A percentile compares a stretch with the other conserved stretches of the same genome.
These are phyloP conservation scores for Microcebus jonahi DNA, from an alignment of 2,113 vertebrate genomes.

Conservation along the genomic window DNA sequence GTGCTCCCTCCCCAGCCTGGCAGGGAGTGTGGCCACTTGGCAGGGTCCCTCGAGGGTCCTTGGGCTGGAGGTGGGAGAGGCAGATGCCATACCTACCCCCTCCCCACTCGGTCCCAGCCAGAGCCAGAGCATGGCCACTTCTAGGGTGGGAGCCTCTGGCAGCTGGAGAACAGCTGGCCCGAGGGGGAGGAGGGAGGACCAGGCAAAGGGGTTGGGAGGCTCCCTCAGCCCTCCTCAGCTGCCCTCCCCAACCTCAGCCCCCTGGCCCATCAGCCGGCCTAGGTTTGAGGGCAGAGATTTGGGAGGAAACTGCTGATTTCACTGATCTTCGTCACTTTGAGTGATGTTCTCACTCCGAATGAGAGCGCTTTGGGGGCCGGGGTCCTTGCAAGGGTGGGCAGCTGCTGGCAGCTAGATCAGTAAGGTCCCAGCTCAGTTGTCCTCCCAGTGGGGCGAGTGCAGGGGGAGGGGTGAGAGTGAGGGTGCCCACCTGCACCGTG, in stretches of 20 bases:
- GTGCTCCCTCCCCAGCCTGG: slow-evolving; percentile 41
- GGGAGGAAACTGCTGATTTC: background rate
- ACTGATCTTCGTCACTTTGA: background rate
- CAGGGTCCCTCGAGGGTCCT: slow-evolving; percentile 53
- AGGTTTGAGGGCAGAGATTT: background rate
- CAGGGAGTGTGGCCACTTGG: slow-evolving; percentile 67
- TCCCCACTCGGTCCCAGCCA: slow-evolving; percentile 3
- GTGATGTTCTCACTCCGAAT: too few relatives aligned
- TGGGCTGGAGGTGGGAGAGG: slow-evolving; percentile 8
- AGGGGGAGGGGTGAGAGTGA: background rate
- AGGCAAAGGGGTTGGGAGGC: slow-evolving; percentile 9
- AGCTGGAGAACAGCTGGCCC: slow-evolving; percentile 77
- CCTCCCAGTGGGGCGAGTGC: background rate
- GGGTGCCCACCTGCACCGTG: background rate
- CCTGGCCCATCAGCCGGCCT: background rate
- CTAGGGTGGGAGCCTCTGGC: slow-evolving; percentile 64
- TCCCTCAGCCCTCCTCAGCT: background rate
- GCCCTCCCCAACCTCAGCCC: background rate
- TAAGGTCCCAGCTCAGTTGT: background rate
- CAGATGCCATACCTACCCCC: background rate
- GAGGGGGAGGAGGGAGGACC: background rate
- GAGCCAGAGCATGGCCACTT: background rate
- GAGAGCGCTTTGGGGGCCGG: background rate
- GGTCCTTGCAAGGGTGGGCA: background rate
- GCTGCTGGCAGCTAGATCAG: background rate